Base-by-base conservation (phyloP, 2,888 invertebrate species). In the Nemurella pictetii region DNA sequence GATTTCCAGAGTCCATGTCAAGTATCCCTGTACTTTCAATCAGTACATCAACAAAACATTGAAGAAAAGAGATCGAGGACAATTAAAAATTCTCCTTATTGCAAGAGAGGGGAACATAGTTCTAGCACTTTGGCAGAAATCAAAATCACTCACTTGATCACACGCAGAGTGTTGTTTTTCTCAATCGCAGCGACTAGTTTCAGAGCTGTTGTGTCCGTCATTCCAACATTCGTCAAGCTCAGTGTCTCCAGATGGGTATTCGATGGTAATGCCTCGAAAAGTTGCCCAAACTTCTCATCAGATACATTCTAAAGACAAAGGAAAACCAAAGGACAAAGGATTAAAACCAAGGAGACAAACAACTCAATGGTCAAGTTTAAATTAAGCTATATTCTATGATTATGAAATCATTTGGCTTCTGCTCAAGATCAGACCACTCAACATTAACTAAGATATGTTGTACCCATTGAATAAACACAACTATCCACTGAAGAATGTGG, bases 221-320 rank as follows among this genome's bases (percentile, higher is more conserved):
- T 94, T 29, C 97, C 97, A 84, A 97, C 97, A 92, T 99, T 99
- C 88, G 98, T 96, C 90, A 99, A 93, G 88, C 96, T 96, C 87
- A 99, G 92, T 85, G 96, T 96, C 91, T 98, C 97, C 89, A 99
- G 93, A 90, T 97, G 95, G 85, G 97, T 97, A 92, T 99, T 99
- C 87, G 93, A 93, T 89, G 96, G 95, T 89, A 99, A 91, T 84
- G 96, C 97, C 89, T 95, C 95, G 91, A 98, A 97, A 86, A 99
- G 92, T 90, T 95, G 95, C 88, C 95, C 94, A 91, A 99, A 96
- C 90, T 98, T 96, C 91, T 99, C 98, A 90, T 98, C 96, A 87
- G 98, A 97, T 90, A 99, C 96, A 92, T 97, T 98, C 98, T 99
- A 92, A 0, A 93, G 93, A 87, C 84, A 83, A 85, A 85, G 73